Evolutionary conservation across 2,797 vertebrate species (phyloP).

Genomic region (Natrix natrix): DNA sequence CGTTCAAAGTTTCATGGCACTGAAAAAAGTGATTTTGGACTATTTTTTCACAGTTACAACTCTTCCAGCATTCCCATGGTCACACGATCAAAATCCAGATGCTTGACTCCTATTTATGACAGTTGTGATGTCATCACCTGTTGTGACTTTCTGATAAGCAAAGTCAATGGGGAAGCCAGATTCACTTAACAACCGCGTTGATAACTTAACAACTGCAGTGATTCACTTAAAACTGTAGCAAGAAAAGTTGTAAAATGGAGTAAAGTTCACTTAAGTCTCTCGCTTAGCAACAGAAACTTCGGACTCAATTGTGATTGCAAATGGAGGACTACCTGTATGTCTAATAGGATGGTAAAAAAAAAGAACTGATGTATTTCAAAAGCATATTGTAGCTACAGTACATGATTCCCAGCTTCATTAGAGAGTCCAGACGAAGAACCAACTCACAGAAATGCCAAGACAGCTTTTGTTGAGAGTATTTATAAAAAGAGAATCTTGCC

Average conservation of each 20-base stretch:
- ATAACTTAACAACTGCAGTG: background rate
- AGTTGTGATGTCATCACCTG: background rate
- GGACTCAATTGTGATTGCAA: background rate
- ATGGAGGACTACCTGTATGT: background rate
- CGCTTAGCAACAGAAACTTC: background rate
- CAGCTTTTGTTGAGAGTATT: background rate
- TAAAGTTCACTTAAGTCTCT: background rate
- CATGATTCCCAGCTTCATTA: background rate
- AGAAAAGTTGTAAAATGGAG: background rate
- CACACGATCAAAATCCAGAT: background rate
- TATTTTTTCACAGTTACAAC: background rate
- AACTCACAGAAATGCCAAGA: background rate
- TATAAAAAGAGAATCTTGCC: background rate
- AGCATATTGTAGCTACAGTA: background rate
- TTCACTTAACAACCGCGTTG: background rate
- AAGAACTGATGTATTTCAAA: background rate
- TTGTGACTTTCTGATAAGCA: background rate
- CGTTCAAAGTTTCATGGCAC: background rate
- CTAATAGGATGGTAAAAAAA: background rate
- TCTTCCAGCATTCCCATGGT: background rate
- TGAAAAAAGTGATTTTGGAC: background rate
- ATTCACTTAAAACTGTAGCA: background rate
- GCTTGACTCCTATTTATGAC: background rate
- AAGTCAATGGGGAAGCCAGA: background rate
- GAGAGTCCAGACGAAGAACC: background rate